Conservation (phyloP, 2,888 invertebrate species). For the Metacarcinus magister region DNA sequence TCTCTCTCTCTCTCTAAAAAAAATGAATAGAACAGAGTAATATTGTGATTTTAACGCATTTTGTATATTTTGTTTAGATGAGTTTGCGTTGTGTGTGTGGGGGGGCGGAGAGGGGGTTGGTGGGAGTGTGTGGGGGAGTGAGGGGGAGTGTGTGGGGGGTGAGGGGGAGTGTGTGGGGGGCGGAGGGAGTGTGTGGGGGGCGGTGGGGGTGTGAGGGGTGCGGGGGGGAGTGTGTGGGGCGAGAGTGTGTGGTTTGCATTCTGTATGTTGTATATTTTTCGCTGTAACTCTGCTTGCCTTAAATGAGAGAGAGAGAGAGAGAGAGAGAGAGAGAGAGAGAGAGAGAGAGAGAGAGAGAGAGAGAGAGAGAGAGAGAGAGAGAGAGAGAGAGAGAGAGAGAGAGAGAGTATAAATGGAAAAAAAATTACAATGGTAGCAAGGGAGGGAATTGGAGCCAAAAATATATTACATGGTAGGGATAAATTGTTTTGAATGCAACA, state of each 20-base stretch:
- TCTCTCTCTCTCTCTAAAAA: too few species aligned
- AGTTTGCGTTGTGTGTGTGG: too few species aligned
- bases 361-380: conserved; percentile 45
- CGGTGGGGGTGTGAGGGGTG: neutral
- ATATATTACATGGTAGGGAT: neutral
- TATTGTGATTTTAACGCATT: too few species aligned
- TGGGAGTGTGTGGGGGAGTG: neutral
- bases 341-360: conserved; percentile 28
- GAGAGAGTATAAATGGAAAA: neutral
- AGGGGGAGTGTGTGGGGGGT: neutral
- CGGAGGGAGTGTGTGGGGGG: too few species aligned
- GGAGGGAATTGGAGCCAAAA: neutral
- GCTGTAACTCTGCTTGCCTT: neutral
- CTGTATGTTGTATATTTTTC: neutral
- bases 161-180: neutral
- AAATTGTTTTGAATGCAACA: conserved; percentile 1
- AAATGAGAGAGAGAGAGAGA: too few species aligned
- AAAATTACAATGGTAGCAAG: neutral
- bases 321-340: too few species aligned
- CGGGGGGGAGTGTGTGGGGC: neutral
- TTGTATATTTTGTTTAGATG: too few species aligned
- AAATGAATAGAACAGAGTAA: too few species aligned
- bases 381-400: conserved; percentile 40
- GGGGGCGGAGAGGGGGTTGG: too few species aligned
- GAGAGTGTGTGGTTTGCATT: neutral